These are phyloP conservation scores for Cephalopholis sonnerati DNA, from an alignment of 2,113 vertebrate genomes.

Conservation along the genomic window DNA sequence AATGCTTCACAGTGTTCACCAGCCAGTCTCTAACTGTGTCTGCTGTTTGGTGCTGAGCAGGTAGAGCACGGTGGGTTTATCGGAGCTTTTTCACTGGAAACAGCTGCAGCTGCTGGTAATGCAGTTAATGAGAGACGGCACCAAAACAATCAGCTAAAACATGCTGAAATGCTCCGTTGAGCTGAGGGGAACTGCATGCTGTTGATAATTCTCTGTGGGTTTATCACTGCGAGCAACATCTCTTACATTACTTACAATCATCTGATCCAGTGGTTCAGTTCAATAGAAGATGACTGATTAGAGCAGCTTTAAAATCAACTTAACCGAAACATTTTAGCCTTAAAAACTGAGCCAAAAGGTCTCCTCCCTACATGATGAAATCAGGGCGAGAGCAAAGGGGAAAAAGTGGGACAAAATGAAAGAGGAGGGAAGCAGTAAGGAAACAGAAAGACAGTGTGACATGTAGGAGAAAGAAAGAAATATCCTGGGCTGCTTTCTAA, in stretches of 20 bases:
- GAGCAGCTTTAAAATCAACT: not conserved
- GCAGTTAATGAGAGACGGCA: not conserved
- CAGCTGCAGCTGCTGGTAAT: too few relatives aligned
- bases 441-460: constrained; percentile 27
- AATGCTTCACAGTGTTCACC: too few relatives aligned
- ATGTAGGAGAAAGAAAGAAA: constrained; percentile 23
- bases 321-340: not conserved
- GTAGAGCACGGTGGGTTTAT: too few relatives aligned
- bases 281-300: too few relatives aligned
- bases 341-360: constrained; percentile 4
- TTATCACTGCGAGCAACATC: not conserved
- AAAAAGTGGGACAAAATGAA: constrained; percentile 39
- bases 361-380: constrained; percentile 8
- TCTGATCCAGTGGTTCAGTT: not conserved
- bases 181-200: not conserved
- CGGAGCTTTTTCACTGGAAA: too few relatives aligned
- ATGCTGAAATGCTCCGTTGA: not conserved
- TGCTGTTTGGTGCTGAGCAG: too few relatives aligned
- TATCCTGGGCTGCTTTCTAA: constrained; percentile 35
- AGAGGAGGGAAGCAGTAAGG: constrained; percentile 12
- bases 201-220: not conserved
- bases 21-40: too few relatives aligned
- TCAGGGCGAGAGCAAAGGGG: not conserved
- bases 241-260: not conserved
- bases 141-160: not conserved